Evolutionary conservation across 2,113 vertebrate species (phyloP).

Genomic region (Sinocyclocheilus grahami): DNA sequence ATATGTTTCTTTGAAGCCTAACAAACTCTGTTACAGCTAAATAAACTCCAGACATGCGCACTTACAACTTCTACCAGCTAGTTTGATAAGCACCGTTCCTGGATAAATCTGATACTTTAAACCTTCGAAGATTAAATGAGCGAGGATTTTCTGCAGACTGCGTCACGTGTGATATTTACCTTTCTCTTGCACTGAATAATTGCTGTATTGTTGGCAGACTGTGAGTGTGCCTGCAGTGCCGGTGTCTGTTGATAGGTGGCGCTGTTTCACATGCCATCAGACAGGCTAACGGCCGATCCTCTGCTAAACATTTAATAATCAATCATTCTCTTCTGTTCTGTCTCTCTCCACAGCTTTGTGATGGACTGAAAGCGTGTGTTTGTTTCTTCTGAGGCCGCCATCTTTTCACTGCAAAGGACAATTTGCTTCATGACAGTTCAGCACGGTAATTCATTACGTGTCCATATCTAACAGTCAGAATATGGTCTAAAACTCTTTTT

Average conservation of each 20-base stretch:
- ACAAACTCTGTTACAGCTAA: slow-evolving; percentile 13
- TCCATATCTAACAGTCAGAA: not conserved
- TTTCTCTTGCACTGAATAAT: not conserved
- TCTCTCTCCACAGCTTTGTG: not conserved
- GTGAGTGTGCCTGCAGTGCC: not conserved
- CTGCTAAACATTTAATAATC: not conserved
- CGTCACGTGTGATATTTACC: not conserved
- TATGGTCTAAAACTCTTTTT: not conserved
- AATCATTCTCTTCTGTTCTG: not conserved
- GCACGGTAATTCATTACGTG: not conserved
- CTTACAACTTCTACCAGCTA: not conserved
- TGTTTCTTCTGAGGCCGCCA: not conserved
- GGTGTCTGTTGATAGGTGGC: slow-evolving; percentile 19
- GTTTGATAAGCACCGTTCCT: slow-evolving; percentile 2
- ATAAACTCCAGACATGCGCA: not conserved
- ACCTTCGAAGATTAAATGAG: not conserved
- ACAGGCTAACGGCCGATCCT: too few relatives aligned
- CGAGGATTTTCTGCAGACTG: not conserved
- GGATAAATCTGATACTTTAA: not conserved
- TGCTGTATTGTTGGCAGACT: not conserved
- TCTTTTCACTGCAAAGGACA: not conserved
- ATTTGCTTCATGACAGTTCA: not conserved
- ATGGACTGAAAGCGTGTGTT: not conserved
- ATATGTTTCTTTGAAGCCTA: slow-evolving; percentile 8
- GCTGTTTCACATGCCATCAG: slow-evolving; percentile 39